Evolutionary conservation across 2,888 invertebrate genomes (phyloP), one percentile per base, ranked within the genome.

Genomic region (Busseola fusca): DNA sequence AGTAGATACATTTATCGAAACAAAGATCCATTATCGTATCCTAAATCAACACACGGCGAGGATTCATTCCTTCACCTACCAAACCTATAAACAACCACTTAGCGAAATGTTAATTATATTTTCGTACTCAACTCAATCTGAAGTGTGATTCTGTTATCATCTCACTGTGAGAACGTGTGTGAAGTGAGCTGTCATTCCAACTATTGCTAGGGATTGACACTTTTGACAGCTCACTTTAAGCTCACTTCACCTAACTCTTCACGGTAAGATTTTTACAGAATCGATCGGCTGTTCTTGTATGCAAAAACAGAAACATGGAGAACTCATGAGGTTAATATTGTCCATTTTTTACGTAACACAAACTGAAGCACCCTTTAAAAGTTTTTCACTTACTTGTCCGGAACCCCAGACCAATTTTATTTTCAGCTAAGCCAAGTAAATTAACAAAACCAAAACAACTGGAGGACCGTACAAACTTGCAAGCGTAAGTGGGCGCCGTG

Each of bases 21-120:
- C 80, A 77, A 64, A 77, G 64, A 69, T 14, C 76, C 84, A 74
- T 77, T 82, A 82, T 62, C 48, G 66, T 59, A 50, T 80, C 86
- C 84, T 84, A 84, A 84, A 73, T 64, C 40, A 86, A 84, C 84
- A 84, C 54, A 62, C 58, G 73, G 78, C 85, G 85, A 81, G 70
- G 62, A 85, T 84, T 82, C 76, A 78, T 78, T 82, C 72, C 82
- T 58, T 64, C 58, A 65, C 78, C 69, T 67, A 75, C 64, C 60
- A 64, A 74, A 45, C n/a, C n/a, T n/a, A 77, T 76, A 83, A 85
- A 84, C 62, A 81, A 78, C 70, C 74, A 64, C 69, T 72, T 70
- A 69, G 52, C 21, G 30, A 72, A 83, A 75, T 67, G 65, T 57
- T 57, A 48, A 63, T 69, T 57, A 50, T 67, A 50, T 72, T 73